Conservation (phyloP, 35 echinoderm and acorn worm species). For the Strongylocentrotus purpuratus region DNA sequence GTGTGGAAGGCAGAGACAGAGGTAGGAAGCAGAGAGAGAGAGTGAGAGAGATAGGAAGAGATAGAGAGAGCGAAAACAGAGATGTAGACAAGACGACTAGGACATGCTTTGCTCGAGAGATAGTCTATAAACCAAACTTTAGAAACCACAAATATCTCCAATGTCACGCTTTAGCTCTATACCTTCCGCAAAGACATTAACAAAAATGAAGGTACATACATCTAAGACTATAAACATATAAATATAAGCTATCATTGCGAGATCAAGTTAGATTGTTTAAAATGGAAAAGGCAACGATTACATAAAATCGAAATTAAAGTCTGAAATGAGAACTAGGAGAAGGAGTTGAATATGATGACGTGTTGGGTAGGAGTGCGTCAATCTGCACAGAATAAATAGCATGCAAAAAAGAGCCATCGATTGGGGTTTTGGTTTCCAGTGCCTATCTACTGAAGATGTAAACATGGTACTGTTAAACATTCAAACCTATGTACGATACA, state of each 20-base stretch:
- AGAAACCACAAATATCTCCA: background rate
- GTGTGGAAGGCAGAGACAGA: background rate
- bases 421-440: background rate
- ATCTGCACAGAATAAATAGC: constrained; percentile 46
- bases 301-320: background rate
- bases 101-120: background rate
- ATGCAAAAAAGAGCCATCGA: background rate
- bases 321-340: constrained; percentile 29
- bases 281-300: background rate
- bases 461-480: background rate
- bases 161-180: background rate
- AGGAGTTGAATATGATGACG: constrained; percentile 10
- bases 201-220: background rate
- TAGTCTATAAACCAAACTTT: background rate
- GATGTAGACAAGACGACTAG: background rate
- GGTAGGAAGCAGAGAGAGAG: background rate
- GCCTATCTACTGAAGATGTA: background rate
- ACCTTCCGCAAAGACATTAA: background rate
- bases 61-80: background rate
- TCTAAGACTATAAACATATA: background rate
- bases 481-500: too few relatives aligned
- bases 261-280: background rate
- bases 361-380: constrained; percentile 7
- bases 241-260: background rate
- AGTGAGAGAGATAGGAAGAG: background rate